phyloP scores from a whole-genome alignment of 2,797 vertebrate species.

The Anolis apletophallus region DNA sequence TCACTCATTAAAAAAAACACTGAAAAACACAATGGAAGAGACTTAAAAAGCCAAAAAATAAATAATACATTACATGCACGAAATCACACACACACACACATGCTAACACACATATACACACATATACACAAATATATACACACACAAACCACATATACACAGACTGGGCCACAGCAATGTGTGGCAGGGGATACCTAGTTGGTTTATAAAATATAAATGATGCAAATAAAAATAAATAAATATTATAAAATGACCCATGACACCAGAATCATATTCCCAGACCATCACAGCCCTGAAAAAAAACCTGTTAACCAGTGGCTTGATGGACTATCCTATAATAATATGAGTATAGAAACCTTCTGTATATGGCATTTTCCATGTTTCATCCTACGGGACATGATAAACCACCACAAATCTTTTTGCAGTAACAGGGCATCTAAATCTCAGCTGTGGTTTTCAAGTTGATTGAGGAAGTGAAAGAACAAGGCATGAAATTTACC shows the following conservation, averaged over 20 bases:
- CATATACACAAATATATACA: no score
- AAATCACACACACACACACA: no score
- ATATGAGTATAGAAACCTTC: background rate
- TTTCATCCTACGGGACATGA: background rate
- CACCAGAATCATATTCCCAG: background rate
- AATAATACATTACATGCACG: no score
- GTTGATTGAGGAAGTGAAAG: rapidly evolving
- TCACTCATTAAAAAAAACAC: no score
- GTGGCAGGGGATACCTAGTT: no score
- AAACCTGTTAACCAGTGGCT: background rate
- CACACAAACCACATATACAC: no score
- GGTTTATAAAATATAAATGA: no score
- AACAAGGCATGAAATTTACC: constrained; percentile 34
- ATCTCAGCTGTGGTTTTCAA: background rate
- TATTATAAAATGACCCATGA: background rate
- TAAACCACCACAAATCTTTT: background rate
- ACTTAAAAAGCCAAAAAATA: no score
- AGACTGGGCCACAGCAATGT: no score
- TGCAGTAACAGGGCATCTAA: background rate
- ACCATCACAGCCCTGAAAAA: background rate
- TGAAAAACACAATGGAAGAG: no score
- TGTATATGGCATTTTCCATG: background rate
- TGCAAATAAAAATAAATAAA: no score
- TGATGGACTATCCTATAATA: background rate
- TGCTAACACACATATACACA: no score